These are phyloP conservation scores for Manacus vitellinus DNA, from an alignment of 2,113 vertebrate species.

Conservation along the genomic window DNA sequence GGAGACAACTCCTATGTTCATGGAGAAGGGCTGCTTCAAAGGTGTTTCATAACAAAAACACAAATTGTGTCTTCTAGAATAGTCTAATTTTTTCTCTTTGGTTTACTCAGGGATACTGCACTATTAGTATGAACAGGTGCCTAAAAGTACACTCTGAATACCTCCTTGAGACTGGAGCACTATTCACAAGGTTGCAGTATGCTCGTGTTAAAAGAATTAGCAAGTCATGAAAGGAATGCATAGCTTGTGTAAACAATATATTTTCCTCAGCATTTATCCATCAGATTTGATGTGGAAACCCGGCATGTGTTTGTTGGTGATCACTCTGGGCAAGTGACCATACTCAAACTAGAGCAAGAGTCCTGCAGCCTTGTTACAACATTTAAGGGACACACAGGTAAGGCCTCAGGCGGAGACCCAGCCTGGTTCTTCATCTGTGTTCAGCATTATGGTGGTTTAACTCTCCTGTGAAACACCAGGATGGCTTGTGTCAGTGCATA, in stretches of 20 bases:
- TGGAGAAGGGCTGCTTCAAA: neutral
- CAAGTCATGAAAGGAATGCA: neutral
- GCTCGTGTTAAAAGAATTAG: neutral
- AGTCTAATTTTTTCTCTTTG: neutral
- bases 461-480: neutral
- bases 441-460: neutral
- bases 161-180: neutral
- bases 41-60: neutral
- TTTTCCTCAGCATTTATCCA: conserved; percentile 71
- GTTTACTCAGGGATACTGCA: neutral
- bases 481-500: neutral
- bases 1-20: neutral
- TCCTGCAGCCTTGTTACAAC: conserved; percentile 93
- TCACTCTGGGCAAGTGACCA: conserved; percentile 97
- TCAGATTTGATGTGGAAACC: conserved; percentile 96
- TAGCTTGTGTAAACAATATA: neutral
- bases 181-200: neutral
- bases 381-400: conserved; percentile 97
- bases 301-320: conserved; percentile 96
- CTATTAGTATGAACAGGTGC: neutral
- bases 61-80: neutral
- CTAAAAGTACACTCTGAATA: neutral
- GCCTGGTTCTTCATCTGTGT: neutral
- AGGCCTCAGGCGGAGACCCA: neutral
- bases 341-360: conserved; percentile 96